Percentiles rank a stretch among this genome's conserved stretches.
Evolutionary conservation across 2,113 vertebrate genomes (phyloP).

Genomic region (Tenebrosternarchus preto): DNA sequence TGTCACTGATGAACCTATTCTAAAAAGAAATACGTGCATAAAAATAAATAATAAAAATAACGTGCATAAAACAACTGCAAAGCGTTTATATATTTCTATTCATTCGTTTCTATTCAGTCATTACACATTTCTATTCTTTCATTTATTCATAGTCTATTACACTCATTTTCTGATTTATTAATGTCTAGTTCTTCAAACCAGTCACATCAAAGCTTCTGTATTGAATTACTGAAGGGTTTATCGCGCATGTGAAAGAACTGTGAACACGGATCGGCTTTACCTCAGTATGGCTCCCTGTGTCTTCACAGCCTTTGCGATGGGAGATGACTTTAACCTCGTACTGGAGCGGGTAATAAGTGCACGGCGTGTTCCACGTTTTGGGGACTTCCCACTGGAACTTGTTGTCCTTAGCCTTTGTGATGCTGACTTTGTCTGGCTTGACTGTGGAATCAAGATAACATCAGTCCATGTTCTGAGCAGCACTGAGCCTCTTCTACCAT

Average conservation of each 20-base stretch:
- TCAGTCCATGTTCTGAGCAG: background rate
- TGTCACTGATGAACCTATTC: slow-evolving; percentile 7
- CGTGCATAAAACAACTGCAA: background rate
- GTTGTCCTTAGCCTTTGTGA: slow-evolving; percentile 26
- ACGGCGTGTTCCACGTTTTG: slow-evolving; percentile 67
- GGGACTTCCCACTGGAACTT: slow-evolving; percentile 67
- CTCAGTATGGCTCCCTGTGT: slow-evolving; percentile 25
- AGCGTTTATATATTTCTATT: background rate
- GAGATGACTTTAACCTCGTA: slow-evolving; percentile 69
- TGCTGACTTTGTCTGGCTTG: slow-evolving; percentile 58
- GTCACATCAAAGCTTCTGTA: background rate
- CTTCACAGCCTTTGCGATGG: slow-evolving; percentile 49
- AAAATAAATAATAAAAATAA: too few relatives aligned
- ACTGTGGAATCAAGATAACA: slow-evolving; percentile 54
- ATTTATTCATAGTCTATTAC: too few relatives aligned
- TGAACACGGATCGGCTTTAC: background rate
- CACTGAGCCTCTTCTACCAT: background rate
- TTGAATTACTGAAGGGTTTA: background rate
- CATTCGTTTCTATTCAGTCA: background rate
- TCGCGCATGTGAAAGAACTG: background rate
- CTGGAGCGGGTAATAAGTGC: slow-evolving; percentile 63
- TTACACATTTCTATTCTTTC: too few relatives aligned
- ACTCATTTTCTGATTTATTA: too few relatives aligned
- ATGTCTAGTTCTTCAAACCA: too few relatives aligned
- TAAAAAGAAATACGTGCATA: background rate